Conservation (phyloP, 1,140 invertebrate species). For the Zaprionus lachaisei region DNA sequence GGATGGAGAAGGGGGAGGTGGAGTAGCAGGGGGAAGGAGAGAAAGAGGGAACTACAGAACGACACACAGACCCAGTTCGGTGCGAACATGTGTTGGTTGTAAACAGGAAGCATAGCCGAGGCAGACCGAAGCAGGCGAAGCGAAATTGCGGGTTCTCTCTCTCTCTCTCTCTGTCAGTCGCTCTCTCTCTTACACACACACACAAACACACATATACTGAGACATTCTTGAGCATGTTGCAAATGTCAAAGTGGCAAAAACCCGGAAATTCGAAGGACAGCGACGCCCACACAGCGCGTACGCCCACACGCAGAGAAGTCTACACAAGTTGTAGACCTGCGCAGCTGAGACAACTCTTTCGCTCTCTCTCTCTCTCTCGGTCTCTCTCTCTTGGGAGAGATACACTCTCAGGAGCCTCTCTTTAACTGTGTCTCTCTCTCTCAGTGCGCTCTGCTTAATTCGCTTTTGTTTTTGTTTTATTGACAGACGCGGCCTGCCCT, state of each 20-base stretch:
- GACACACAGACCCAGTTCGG: slow-evolving; percentile 50
- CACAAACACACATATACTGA: neutral
- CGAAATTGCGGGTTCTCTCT: slow-evolving; percentile 14
- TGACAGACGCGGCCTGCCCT: slow-evolving; percentile 18
- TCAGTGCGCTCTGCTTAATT: neutral
- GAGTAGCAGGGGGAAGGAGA: neutral
- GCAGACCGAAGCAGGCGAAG: slow-evolving; percentile 17
- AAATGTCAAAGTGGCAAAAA: slow-evolving; percentile 83
- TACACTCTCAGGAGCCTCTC: slow-evolving; percentile 2
- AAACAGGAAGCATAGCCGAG: slow-evolving; percentile 71
- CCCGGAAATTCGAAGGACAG: slow-evolving; percentile 82
- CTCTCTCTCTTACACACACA: slow-evolving; percentile 6
- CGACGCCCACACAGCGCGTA: slow-evolving; percentile 58
- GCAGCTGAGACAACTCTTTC: neutral
- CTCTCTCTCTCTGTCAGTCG: neutral
- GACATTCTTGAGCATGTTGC: slow-evolving; percentile 64
- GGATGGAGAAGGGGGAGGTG: neutral
- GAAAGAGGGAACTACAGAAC: neutral
- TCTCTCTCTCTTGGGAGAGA: slow-evolving; percentile 6
- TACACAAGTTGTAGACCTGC: slow-evolving; percentile 44
- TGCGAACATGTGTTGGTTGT: slow-evolving; percentile 79
- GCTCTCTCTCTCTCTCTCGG: neutral
- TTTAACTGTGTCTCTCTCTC: slow-evolving; percentile 1
- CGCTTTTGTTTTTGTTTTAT: slow-evolving; percentile 57
- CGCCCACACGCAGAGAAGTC: slow-evolving; percentile 41